Evolutionary conservation across 2,888 invertebrate genomes (phyloP), one percentile per base, ranked within the genome.

Genomic region (Dicyrtomina minuta): DNA sequence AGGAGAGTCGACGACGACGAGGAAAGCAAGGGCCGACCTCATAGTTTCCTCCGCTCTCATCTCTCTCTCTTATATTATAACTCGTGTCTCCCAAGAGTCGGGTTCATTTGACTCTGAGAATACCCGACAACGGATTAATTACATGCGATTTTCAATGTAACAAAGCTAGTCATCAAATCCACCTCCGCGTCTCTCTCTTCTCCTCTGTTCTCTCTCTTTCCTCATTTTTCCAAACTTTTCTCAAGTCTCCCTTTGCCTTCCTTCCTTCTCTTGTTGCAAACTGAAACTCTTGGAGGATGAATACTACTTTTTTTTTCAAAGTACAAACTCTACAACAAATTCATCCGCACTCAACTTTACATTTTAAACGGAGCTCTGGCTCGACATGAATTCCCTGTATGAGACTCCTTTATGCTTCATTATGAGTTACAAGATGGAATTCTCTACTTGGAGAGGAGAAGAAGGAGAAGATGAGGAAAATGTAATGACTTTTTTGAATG

Each of bases 71-170:
- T 71, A 8, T 8, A 33, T 8, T 58, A 51, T 43, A 60, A 51
- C 44, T 60, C 64, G n/a, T 60, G 65, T 59, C 70, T 68, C 72
- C 66, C 60, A 56, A 41, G 66, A 61, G 68, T 51, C 49, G 66
- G 69, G 64, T 59, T 69, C 62, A 62, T 53, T 70, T 70, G 71
- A 71, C 68, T 66, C 53, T 53, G 66, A 61, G 59, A 68, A 56
- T 65, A 61, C 55, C 69, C 70, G 68, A 70, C 68, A 69, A 56
- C 64, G 72, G 72, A 74, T 72, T 74, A 74, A 74, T 74, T 74
- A 74, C 73, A 72, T 61, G 71, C 60, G 71, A 71, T 73, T 71
- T 71, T 73, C 70, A 73, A 69, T 71, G 70, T 64, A 70, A 71
- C 68, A 44, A 70, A 73, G 73, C 64, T 61, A 71, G 66, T 73